These are phyloP conservation scores for Tromatobia lineatoria DNA, from an alignment of 2,888 invertebrate genomes.

Conservation along the genomic window DNA sequence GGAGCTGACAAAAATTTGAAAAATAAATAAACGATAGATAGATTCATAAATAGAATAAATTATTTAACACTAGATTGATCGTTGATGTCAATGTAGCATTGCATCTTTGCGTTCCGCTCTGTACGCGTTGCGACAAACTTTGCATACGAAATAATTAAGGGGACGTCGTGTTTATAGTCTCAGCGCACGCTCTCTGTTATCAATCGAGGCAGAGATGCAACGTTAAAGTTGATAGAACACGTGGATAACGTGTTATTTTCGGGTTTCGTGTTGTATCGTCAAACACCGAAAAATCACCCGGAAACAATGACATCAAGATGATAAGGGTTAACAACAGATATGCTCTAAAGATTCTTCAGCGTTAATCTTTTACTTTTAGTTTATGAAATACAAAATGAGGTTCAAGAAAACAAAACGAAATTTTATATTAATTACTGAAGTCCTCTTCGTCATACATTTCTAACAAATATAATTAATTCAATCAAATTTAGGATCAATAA, in stretches of 20 bases:
- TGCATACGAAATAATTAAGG: constrained; percentile 20
- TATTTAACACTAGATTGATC: neutral
- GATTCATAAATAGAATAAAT: neutral
- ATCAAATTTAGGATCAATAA: too few relatives aligned
- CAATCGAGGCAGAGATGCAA: constrained; percentile 34
- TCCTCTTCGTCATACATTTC: too few relatives aligned
- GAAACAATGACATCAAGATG: neutral
- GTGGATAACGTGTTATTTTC: constrained; percentile 1
- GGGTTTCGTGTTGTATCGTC: neutral
- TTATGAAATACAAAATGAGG: too few relatives aligned
- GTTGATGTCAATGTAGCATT: too few relatives aligned
- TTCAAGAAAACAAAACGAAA: neutral
- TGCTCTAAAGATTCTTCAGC: neutral
- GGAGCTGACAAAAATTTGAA: neutral
- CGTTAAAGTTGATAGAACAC: constrained; percentile 29
- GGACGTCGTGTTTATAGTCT: neutral
- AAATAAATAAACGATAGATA: neutral
- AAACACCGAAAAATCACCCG: neutral
- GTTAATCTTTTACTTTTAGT: neutral
- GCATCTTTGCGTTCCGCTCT: constrained; percentile 1
- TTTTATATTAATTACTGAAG: neutral
- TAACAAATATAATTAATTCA: neutral
- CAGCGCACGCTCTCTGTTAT: constrained; percentile 4
- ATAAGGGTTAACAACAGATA: neutral
- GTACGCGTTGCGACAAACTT: constrained; percentile 31